Evolutionary conservation across 2,888 invertebrate genomes (phyloP).

Genomic region (Pachliopta kotzebuea): DNA sequence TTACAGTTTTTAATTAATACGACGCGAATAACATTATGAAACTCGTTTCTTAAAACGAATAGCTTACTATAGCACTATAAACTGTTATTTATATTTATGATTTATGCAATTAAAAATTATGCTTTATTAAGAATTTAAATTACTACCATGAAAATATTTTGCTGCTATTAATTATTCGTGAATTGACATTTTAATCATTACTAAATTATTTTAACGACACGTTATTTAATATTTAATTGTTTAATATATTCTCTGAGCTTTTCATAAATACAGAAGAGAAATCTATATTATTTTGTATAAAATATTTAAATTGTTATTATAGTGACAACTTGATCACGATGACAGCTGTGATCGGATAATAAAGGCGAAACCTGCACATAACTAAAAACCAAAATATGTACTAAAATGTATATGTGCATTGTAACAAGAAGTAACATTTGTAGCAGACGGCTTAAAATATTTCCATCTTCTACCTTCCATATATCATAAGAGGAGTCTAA

Average conservation of each 20-base stretch:
- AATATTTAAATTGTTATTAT: background rate
- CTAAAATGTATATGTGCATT: too few relatives aligned
- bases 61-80: conserved; percentile 7
- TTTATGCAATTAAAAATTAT: conserved; percentile 22
- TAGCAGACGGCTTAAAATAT: too few relatives aligned
- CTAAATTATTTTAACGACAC: conserved; percentile 20
- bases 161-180: conserved; percentile 13
- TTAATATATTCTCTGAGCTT: background rate
- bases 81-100: conserved; percentile 16
- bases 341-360: too few relatives aligned
- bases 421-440: too few relatives aligned
- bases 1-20: conserved; percentile 20
- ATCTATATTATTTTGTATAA: background rate
- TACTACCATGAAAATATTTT: conserved; percentile 9
- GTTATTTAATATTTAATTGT: conserved; percentile 17
- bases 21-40: background rate
- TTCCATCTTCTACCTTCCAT: too few relatives aligned
- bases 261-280: background rate
- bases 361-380: too few relatives aligned
- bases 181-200: conserved; percentile 22
- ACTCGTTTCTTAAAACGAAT: conserved; percentile 19
- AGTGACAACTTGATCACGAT: too few relatives aligned
- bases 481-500: too few relatives aligned
- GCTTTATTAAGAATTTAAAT: conserved; percentile 15
- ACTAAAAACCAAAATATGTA: too few relatives aligned